Evolutionary conservation across 1,140 invertebrate genomes (phyloP).

Genomic region (Scaptodrosophila lebanonensis): DNA sequence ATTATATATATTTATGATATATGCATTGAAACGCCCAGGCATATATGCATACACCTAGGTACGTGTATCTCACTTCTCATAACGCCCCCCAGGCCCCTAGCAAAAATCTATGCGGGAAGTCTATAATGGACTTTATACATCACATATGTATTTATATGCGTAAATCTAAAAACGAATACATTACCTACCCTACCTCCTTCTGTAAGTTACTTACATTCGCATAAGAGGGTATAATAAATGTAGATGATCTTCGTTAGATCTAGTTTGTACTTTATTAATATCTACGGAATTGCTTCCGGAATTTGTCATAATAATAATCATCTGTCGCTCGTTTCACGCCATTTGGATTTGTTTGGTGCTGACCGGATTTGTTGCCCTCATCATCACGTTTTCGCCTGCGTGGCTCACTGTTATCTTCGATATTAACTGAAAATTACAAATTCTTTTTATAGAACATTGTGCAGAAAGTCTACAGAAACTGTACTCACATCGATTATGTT

Average conservation of each 20-base stretch:
- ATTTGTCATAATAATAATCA: constrained; percentile 97
- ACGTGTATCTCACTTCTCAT: too few species aligned
- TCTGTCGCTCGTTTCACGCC: constrained; percentile 89
- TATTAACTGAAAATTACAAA: constrained; percentile 84
- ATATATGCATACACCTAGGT: too few species aligned
- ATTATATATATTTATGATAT: too few species aligned
- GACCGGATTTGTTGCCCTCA: constrained; percentile 71
- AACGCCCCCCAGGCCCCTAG: too few species aligned
- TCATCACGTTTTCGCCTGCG: constrained; percentile 79
- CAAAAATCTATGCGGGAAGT: constrained; percentile 1
- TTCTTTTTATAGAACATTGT: constrained; percentile 19
- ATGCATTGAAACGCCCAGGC: too few species aligned
- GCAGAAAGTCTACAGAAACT: constrained; percentile 10
- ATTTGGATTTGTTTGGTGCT: constrained; percentile 76
- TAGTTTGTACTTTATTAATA: constrained; percentile 80
- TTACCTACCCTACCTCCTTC: too few species aligned
- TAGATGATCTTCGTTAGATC: neutral
- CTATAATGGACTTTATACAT: constrained; percentile 62
- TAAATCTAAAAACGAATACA: constrained; percentile 35
- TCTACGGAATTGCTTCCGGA: constrained; percentile 96
- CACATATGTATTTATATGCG: constrained; percentile 49
- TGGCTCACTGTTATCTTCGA: constrained; percentile 82
- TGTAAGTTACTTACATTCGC: constrained; percentile 73
- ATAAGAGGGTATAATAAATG: too few species aligned
- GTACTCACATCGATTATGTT: constrained; percentile 92